Conservation (phyloP, 2,888 invertebrate species). For the Nemurella pictetii region DNA sequence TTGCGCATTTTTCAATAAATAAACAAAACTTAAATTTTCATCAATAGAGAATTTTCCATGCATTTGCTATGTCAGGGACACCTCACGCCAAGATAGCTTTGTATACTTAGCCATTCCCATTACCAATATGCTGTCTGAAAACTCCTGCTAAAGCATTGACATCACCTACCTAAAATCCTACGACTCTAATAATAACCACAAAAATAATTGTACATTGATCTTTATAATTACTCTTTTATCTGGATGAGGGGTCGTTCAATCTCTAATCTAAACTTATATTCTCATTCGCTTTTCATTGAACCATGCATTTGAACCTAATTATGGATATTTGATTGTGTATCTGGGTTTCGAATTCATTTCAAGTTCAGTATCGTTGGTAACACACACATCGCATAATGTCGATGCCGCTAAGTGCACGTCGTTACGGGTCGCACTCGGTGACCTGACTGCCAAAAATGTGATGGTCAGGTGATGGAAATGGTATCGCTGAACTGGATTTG, state of each 20-base stretch:
- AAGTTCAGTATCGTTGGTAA: not conserved
- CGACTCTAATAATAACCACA: too few species aligned
- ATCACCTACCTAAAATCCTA: too few species aligned
- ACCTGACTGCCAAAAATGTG: not conserved
- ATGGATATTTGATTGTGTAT: not conserved
- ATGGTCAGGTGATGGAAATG: not conserved
- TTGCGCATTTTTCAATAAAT: too few species aligned
- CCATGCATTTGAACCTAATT: not conserved
- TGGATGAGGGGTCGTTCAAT: not conserved
- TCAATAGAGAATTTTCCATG: too few species aligned
- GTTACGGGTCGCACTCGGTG: not conserved
- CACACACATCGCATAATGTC: too few species aligned
- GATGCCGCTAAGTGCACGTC: not conserved
- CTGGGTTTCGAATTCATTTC: not conserved
- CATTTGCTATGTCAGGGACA: too few species aligned
- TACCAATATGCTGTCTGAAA: too few species aligned
- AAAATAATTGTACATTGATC: not conserved
- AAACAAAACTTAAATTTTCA: too few species aligned
- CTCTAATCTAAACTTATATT: not conserved
- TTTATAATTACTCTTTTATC: not conserved
- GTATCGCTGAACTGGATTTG: not conserved
- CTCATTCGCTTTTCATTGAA: not conserved
- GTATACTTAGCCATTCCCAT: too few species aligned
- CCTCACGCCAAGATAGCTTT: too few species aligned
- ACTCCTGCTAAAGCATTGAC: too few species aligned